Evolutionary conservation across 1,140 invertebrate genomes (phyloP), one percentile per base, ranked within the genome.

Genomic region (Listronotus bonariensis): DNA sequence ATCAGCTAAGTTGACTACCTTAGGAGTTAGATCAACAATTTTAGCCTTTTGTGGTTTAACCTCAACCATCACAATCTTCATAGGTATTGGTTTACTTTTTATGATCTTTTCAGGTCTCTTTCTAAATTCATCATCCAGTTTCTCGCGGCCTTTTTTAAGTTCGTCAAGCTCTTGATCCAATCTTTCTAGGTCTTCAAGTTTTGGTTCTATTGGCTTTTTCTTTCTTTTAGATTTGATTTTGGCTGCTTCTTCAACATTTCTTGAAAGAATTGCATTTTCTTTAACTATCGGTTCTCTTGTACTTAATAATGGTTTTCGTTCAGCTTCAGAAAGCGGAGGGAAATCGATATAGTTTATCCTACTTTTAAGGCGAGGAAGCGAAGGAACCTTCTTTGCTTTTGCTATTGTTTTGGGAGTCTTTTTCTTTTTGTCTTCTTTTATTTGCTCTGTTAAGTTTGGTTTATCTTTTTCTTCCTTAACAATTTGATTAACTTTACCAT

Each of bases 231-330:
- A 85, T 76, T 85, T 88, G 5, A 82, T 60, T 76, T 86, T 84
- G 31, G 83, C 72, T 4, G 87, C 87, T 80, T 90, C 88, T 77
- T 87, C 83, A 0, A 87, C 80, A 77, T 89, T 90, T 78, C 89
- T 80, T 0, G 87, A 89, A 15, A 90, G 67, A 63, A 86, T 83
- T 15, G 88, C 89, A 71, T 82, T 81, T 77, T 89, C 80, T 60
- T 80, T 73, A 14, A 70, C 79, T 26, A 84, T 77, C 76, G 83
- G 80, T 69, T 84, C 80, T 1, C 87, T 63, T 36, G 72, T 56
- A 8, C 75, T 82, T n/a, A 88, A 75, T 12, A 76, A 51, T 11
- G 85, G 84, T 57, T 80, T 80, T 59, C 81, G 72, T 59, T 85
- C 73, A 48, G 76, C 59, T 57, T 77, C 74, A 26, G 62, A 46